Evolutionary conservation across 2,113 vertebrate species (phyloP).

Genomic region (Sisor rabdophorus): DNA sequence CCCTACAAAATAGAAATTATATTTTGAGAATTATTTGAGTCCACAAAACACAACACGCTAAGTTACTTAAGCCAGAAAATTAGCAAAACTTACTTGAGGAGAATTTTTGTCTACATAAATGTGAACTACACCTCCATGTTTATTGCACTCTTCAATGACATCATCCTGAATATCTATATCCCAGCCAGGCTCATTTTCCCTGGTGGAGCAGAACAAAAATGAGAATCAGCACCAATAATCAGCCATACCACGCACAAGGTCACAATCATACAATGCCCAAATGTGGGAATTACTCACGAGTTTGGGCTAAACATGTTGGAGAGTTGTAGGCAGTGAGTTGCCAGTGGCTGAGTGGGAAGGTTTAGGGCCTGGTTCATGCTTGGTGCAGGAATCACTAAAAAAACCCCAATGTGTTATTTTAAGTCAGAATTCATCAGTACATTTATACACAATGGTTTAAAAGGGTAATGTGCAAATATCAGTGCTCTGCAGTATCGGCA

Average conservation of each 20-base stretch:
- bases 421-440: background rate
- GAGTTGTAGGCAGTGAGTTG: conserved; percentile 96
- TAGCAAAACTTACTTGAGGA: conserved; percentile 76
- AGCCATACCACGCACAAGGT: background rate
- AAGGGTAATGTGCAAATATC: background rate
- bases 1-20: conserved; percentile 67
- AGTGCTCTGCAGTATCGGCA: background rate
- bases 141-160: conserved; percentile 98
- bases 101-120: conserved; percentile 98
- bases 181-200: conserved; percentile 94
- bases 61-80: background rate
- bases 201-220: conserved; percentile 47
- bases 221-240: background rate
- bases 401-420: background rate
- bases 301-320: conserved; percentile 99
- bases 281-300: conserved; percentile 73
- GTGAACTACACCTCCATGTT: conserved; percentile 95
- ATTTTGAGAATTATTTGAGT: too few species aligned
- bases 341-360: conserved; percentile 86
- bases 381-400: conserved; percentile 48
- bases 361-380: conserved; percentile 68
- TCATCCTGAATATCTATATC: conserved; percentile 95
- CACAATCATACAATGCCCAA: background rate
- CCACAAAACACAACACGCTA: too few species aligned
- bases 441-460: background rate